These are phyloP conservation scores for Drosophila kurseongensis DNA, from an alignment of 1,140 invertebrate species.

Conservation along the genomic window DNA sequence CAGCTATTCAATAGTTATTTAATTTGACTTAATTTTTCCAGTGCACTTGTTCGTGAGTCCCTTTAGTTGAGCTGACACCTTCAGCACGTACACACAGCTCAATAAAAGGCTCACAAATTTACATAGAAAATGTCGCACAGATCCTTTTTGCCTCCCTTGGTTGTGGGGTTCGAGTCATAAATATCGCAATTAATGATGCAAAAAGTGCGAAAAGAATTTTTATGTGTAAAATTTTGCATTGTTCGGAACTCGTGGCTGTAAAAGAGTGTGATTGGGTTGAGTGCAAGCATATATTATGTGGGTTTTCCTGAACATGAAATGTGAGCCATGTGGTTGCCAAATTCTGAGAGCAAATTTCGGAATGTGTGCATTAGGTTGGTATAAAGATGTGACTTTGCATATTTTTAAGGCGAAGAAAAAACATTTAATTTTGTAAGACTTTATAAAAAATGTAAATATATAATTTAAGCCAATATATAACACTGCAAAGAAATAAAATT, in stretches of 20 bases:
- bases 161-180: conserved; percentile 60
- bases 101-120: conserved; percentile 74
- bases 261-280: conserved; percentile 21
- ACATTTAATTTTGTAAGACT: not conserved
- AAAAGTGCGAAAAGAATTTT: conserved; percentile 81
- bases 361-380: not conserved
- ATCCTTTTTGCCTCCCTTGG: not conserved
- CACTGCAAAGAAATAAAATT: no score
- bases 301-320: conserved; percentile 32
- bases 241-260: conserved; percentile 27
- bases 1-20: no score
- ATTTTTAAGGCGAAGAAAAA: not conserved
- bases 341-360: not conserved
- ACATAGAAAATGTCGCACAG: conserved; percentile 67
- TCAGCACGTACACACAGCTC: conserved; percentile 61
- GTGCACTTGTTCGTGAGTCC: conserved; percentile 10
- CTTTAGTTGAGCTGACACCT: conserved; percentile 25
- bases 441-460: not conserved
- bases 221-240: conserved; percentile 61
- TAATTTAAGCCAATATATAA: no score
- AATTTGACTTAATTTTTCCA: not conserved
- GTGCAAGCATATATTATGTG: conserved; percentile 45
- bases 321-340: conserved; percentile 33
- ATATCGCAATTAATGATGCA: conserved; percentile 82
- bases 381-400: not conserved